Evolutionary conservation across 2,888 invertebrate species (phyloP), one percentile per base, ranked within the genome.

Genomic region (Agonopterix heracliana): DNA sequence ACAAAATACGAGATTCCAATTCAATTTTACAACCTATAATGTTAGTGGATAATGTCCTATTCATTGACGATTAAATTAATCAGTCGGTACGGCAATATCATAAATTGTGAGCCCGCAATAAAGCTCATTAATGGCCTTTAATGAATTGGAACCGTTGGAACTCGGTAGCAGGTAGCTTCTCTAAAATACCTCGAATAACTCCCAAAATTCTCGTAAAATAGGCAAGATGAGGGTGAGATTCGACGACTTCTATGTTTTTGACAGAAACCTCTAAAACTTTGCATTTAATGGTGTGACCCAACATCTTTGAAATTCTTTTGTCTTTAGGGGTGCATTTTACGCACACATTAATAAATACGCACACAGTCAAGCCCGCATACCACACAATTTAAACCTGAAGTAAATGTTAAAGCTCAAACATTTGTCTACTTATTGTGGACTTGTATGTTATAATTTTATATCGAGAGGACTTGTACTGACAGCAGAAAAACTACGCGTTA

Each of bases 51-150:
- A 68, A 67, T 63, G 69, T 64, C 68, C 71, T 69, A 74, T 78
- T 74, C 71, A 77, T 70, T 71, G 66, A 72, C 72, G 71, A 69
- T 78, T 78, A 73, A 78, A 85, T 86, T 81, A 82, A 82, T 84
- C 78, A 78, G 73, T 61, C 64, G 63, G 57, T 56, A 53, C 50
- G 59, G 63, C 60, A 56, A 60, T 65, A 60, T 64, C 69, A 79
- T 83, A 86, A 83, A 85, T 80, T 74, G 58, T 69, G 57, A 63
- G 61, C 55, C 68, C 63, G 73, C 71, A 71, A 81, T 84, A 84
- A 84, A 81, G 65, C 64, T 78, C 76, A 73, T 79, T 82, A 82
- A 83, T 80, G 69, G 66, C 61, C 74, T 59, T 71, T 82, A 87
- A 86, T 87, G 83, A 85, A 87, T 86, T 85, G 81, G 79, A 74